A percentile compares a stretch with the other conserved stretches of the same genome.
These are phyloP conservation scores for Oxygymnocypris stewartii DNA, from an alignment of 2,113 vertebrate genomes.

Conservation along the genomic window DNA sequence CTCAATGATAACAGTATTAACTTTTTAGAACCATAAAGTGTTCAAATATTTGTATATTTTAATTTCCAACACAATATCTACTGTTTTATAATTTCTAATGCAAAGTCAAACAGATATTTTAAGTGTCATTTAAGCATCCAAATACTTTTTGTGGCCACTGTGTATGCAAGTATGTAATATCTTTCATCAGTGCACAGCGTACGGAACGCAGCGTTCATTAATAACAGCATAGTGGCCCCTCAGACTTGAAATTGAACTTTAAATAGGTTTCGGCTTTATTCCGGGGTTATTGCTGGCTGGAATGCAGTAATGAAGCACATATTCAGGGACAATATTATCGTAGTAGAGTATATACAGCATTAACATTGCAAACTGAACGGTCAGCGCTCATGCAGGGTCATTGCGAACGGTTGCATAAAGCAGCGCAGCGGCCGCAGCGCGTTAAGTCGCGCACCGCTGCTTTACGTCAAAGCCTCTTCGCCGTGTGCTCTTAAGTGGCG, in stretches of 20 bases:
- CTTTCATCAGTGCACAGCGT: not conserved
- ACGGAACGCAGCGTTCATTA: not conserved
- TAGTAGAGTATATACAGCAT: slow-evolving; percentile 49
- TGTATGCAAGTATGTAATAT: no score
- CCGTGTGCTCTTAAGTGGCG: slow-evolving; percentile 61
- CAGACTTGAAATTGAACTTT: slow-evolving; percentile 37
- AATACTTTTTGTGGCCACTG: slow-evolving; percentile 13
- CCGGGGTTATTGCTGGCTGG: slow-evolving; percentile 77
- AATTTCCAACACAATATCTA: not conserved
- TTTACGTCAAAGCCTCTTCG: slow-evolving; percentile 52
- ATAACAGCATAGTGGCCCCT: slow-evolving; percentile 34
- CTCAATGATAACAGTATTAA: no score
- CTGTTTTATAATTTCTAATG: not conserved
- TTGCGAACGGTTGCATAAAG: slow-evolving; percentile 2
- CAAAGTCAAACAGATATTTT: not conserved
- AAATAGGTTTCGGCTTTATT: slow-evolving; percentile 52
- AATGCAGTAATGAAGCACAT: slow-evolving; percentile 62
- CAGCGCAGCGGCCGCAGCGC: not conserved
- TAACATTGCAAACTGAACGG: slow-evolving; percentile 49
- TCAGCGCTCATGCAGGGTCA: slow-evolving; percentile 50
- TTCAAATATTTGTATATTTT: not conserved
- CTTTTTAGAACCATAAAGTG: not conserved
- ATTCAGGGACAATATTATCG: slow-evolving; percentile 63
- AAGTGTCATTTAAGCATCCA: not conserved
- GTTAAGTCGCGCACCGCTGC: slow-evolving; percentile 15